A percentile compares a stretch with the other conserved stretches of the same genome.
Evolutionary conservation across 2,888 invertebrate genomes (phyloP).

Genomic region (Ophioninae sp.): DNA sequence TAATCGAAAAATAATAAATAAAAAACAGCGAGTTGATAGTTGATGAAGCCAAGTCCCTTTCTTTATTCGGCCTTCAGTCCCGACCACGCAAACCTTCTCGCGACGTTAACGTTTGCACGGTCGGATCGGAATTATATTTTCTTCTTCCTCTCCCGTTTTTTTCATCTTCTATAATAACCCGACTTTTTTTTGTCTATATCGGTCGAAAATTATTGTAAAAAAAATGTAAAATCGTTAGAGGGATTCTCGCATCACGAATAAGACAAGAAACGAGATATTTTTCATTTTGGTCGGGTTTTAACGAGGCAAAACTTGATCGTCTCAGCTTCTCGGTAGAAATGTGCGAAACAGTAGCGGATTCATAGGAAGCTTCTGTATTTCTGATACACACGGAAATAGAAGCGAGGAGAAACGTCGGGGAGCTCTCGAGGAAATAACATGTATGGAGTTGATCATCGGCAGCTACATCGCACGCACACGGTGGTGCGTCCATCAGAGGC

Average conservation of each 20-base stretch:
- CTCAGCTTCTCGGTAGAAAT: neutral
- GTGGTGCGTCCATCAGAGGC: conserved; percentile 55
- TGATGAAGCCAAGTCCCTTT: neutral
- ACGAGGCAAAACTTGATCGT: no score
- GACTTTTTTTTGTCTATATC: no score
- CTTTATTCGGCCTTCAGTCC: neutral
- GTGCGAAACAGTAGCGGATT: conserved; percentile 21
- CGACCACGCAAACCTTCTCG: neutral
- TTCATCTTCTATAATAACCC: no score
- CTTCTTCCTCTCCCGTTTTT: no score
- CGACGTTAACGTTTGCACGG: no score
- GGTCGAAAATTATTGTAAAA: no score
- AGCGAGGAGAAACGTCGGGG: conserved; percentile 14
- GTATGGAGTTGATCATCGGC: conserved; percentile 49
- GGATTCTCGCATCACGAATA: no score
- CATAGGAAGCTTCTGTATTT: conserved; percentile 37
- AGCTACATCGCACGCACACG: conserved; percentile 46
- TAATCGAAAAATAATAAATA: neutral
- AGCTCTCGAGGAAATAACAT: conserved; percentile 35
- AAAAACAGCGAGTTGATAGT: neutral
- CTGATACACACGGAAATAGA: conserved; percentile 46
- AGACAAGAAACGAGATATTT: no score
- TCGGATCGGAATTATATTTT: no score
- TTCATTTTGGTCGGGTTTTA: no score
- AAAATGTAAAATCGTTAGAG: no score